Base-by-base conservation (phyloP, 2,113 vertebrate genomes). In the Odocoileus virginianus region DNA sequence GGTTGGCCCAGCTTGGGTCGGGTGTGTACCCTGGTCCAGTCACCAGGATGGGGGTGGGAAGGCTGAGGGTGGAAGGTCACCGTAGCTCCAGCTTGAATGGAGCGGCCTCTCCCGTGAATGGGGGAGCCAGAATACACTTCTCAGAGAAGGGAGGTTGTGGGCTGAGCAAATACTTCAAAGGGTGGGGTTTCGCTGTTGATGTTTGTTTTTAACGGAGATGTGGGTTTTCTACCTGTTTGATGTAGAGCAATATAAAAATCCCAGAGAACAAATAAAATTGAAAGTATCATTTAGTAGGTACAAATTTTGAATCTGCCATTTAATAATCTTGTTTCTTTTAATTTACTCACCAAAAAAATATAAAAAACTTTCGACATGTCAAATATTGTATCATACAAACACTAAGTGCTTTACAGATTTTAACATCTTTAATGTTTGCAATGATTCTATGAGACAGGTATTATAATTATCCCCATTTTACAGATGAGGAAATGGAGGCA, bases 91-190 rank as follows among this genome's bases (percentile, higher is more conserved):
- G 60, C 25, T n/a, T 55, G 36, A 83, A 25, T 2, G 9, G 21
- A 43, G 23, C 3, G 12, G 12, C 30, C 55, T 74, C 52, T 33
- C 21, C 64, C 86, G 30, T 27, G 33, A 27, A 5, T 0, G 40
- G 3, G 4, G 30, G 15, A 17, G 30, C 4, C 0, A 2, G n/a
- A 10, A n/a, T 25, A 1, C 4, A 50, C 9, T 78, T 43, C 52
- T 95, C 16, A 55, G 57, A 71, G 33, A 90, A 58, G 11, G 17
- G 47, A 71, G 17, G 16, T 10, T 30, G 52, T 45, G 40, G 23
- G 12, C 43, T 19, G 12, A 43, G 61, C 19, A 76, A 87, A n/a
- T 58, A 43, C 36, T 87, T 76, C n/a, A 50, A 54, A 52, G 19
- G 47, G 8, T 58, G n/a, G 33, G 67, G 40, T 50, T 55, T 33